Percentiles rank a stretch among this genome's conserved stretches.
phyloP scores from a whole-genome alignment of 2,797 vertebrate genomes.

The Muscicapa comitata region DNA sequence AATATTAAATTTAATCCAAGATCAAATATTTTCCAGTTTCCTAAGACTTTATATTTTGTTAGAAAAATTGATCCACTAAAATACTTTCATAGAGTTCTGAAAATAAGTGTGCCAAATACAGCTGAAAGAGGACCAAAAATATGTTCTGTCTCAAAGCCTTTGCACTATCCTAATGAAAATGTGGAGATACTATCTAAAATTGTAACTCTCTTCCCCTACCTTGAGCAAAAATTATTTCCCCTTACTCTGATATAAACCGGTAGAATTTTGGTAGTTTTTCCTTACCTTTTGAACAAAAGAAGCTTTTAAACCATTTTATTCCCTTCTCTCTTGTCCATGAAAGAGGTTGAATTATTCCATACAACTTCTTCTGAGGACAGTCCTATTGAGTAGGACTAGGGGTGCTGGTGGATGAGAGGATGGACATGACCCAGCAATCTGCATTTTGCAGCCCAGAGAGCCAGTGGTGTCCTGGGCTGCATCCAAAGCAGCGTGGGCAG shows the following conservation, averaged over 20 bases:
- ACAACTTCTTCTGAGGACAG: not conserved
- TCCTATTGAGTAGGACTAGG: not conserved
- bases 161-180: not conserved
- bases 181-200: not conserved
- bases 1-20: not conserved
- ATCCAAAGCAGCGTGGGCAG: accelerated
- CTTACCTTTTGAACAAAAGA: not conserved
- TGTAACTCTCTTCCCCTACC: not conserved
- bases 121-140: not conserved
- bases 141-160: not conserved
- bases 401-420: not conserved
- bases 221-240: not conserved
- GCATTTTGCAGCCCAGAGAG: not conserved
- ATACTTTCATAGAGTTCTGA: not conserved
- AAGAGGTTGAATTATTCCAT: not conserved
- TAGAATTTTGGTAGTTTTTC: not conserved
- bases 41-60: not conserved
- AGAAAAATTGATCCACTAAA: not conserved
- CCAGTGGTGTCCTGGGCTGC: accelerated
- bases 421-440: not conserved
- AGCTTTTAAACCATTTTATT: not conserved
- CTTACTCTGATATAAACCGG: not conserved
- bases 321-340: not conserved
- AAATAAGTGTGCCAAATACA: not conserved
- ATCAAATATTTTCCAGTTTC: not conserved